A percentile compares a stretch with the other conserved stretches of the same genome.
phyloP scores from a whole-genome alignment of 1,140 invertebrate genomes.

The Drosophila kohkoa region DNA sequence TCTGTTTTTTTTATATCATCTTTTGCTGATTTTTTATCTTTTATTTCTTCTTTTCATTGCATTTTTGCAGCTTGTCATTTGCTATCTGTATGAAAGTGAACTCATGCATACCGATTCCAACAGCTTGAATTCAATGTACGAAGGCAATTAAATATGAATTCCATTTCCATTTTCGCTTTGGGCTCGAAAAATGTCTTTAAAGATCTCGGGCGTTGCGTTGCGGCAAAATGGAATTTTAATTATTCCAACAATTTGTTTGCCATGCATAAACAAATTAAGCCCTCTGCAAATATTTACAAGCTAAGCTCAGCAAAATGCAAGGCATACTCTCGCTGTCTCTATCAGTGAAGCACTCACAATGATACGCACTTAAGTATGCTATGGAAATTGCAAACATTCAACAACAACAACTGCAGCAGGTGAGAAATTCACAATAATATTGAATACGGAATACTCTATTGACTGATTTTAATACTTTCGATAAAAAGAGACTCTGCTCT shows the following conservation, averaged over 20 bases:
- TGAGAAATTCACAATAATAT: not conserved
- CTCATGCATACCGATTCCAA: conserved; percentile 34
- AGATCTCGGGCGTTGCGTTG: not conserved
- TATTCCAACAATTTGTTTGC: conserved; percentile 60
- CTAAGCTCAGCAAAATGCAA: conserved; percentile 38
- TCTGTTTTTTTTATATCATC: not conserved
- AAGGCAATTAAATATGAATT: conserved; percentile 61
- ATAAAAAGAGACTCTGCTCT: not conserved
- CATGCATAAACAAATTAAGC: conserved; percentile 67
- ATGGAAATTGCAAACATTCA: conserved; percentile 32
- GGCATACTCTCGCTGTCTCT: conserved; percentile 6
- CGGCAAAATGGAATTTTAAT: conserved; percentile 56
- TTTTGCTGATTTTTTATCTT: conserved; percentile 51
- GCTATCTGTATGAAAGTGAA: conserved; percentile 18
- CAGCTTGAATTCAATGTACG: conserved; percentile 65
- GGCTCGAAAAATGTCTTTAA: conserved; percentile 16
- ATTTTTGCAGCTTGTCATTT: conserved; percentile 1
- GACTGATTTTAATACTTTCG: not conserved
- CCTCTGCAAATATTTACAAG: conserved; percentile 56
- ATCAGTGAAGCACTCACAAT: conserved; percentile 13
- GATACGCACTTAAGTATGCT: conserved; percentile 59
- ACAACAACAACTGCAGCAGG: not conserved
- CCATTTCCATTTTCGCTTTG: not conserved
- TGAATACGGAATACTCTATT: conserved; percentile 13
- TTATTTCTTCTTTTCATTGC: conserved; percentile 39